Conservation (phyloP, 2,797 vertebrate species). For the Halcyon smyrnensis region DNA sequence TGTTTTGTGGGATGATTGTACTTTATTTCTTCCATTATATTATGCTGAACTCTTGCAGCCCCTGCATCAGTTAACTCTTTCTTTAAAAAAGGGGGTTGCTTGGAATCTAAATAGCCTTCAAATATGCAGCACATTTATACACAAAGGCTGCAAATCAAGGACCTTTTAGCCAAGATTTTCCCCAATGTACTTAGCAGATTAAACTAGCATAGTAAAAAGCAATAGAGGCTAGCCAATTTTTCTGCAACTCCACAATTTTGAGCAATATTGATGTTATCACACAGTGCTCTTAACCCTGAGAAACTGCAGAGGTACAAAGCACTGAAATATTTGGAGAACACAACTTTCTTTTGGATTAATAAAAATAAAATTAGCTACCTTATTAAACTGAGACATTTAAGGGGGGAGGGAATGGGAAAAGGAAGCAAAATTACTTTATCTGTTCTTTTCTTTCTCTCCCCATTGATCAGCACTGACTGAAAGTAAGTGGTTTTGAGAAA, state of each 20-base stretch:
- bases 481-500: neutral
- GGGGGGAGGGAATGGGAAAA: neutral
- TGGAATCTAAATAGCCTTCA: neutral
- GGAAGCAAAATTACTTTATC: neutral
- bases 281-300: neutral
- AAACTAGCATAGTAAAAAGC: neutral
- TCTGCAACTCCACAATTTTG: neutral
- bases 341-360: neutral
- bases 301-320: neutral
- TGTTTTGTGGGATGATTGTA: neutral
- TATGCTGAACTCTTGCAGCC: neutral
- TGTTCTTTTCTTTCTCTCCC: neutral
- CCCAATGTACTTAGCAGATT: neutral
- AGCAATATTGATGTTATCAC: neutral
- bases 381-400: neutral
- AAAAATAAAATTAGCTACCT: neutral
- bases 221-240: neutral
- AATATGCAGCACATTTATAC: neutral
- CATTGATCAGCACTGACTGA: neutral
- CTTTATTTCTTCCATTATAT: neutral
- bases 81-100: neutral
- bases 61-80: neutral
- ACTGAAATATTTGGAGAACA: neutral
- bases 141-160: neutral
- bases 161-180: neutral